Conservation (phyloP, 2,888 invertebrate genomes). For the Volucella zonaria region DNA sequence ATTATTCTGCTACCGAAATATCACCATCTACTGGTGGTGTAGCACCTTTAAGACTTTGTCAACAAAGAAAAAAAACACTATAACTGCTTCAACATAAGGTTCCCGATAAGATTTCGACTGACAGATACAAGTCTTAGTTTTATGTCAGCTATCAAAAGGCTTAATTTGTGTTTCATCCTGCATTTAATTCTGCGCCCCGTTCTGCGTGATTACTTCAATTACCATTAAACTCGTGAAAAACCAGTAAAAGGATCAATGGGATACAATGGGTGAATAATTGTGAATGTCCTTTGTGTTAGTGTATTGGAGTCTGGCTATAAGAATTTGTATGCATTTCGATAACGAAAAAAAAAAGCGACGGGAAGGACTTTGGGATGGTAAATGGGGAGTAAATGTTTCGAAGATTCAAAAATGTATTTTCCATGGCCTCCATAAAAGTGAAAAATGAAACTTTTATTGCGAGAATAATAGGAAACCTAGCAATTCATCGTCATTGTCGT, state of each 20-base stretch:
- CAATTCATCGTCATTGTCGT: conserved; percentile 69
- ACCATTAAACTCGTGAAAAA: conserved; percentile 60
- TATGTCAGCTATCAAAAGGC: conserved; percentile 30
- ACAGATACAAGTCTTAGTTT: conserved; percentile 40
- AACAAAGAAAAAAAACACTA: neutral
- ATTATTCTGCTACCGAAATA: conserved; percentile 7
- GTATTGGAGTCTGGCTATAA: neutral
- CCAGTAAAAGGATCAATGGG: conserved; percentile 62
- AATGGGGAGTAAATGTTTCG: conserved; percentile 38
- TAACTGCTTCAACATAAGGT: neutral
- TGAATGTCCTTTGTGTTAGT: conserved; percentile 48
- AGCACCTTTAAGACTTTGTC: neutral
- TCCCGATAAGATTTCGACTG: conserved; percentile 21
- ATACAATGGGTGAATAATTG: conserved; percentile 53
- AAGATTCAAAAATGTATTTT: conserved; percentile 69
- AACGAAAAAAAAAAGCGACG: neutral
- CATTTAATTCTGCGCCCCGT: conserved; percentile 11
- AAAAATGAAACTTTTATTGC: conserved; percentile 74
- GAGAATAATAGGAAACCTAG: conserved; percentile 73
- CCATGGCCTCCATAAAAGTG: conserved; percentile 72
- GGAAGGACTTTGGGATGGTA: no score
- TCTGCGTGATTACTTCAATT: conserved; percentile 58
- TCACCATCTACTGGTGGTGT: neutral
- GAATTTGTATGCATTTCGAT: conserved; percentile 54
- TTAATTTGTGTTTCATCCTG: conserved; percentile 37